Conservation (phyloP, 2,113 vertebrate genomes). For the Pomatostomus ruficeps region DNA sequence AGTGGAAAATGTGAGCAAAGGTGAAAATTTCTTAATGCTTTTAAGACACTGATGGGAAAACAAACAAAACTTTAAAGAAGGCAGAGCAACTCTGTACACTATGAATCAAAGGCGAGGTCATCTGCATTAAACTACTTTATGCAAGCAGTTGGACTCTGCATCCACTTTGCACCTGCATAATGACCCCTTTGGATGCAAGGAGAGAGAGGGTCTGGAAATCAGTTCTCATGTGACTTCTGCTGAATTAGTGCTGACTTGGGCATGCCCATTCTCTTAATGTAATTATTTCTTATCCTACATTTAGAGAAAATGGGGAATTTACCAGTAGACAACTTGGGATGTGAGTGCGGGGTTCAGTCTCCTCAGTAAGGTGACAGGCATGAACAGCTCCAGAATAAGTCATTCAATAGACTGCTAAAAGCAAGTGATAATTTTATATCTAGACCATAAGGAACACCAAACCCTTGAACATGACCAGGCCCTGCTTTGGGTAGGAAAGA, state of each 20-base stretch:
- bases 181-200: background rate
- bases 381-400: accelerated
- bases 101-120: background rate
- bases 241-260: background rate
- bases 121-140: background rate
- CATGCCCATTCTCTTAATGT: background rate
- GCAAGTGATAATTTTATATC: background rate
- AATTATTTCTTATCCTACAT: background rate
- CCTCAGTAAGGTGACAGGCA: background rate
- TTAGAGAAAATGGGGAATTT: background rate
- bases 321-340: background rate
- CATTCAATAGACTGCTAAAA: background rate
- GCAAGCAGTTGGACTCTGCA: background rate
- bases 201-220: background rate
- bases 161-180: background rate
- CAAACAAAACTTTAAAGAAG: background rate
- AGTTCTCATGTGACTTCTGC: background rate
- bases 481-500: background rate
- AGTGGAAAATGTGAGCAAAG: background rate
- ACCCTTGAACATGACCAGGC: background rate
- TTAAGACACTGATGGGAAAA: background rate
- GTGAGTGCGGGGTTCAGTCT: background rate
- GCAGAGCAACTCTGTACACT: background rate
- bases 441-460: background rate
- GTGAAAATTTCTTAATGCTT: background rate